Conservation (phyloP, 1,140 invertebrate genomes). For the Mamestra configurata region DNA sequence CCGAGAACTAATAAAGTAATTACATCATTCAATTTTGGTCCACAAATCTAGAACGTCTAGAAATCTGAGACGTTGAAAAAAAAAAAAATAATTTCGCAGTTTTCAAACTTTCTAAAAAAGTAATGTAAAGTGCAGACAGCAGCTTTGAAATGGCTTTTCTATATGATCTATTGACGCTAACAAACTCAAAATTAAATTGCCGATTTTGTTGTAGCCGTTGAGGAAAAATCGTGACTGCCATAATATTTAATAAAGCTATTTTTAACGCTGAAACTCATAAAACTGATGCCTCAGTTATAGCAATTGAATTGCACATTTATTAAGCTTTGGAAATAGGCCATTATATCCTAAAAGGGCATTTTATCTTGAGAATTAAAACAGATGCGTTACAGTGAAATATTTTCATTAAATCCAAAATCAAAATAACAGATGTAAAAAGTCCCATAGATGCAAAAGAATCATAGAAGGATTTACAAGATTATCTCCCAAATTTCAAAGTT, state of each 20-base stretch:
- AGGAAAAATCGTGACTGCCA: constrained; percentile 23
- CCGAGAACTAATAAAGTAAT: neutral
- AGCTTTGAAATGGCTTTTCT: neutral
- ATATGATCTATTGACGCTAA: neutral
- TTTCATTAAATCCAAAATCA: too few relatives aligned
- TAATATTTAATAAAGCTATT: constrained; percentile 10
- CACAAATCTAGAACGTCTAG: neutral
- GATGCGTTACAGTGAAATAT: too few relatives aligned
- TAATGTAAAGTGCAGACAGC: neutral
- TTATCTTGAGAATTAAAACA: too few relatives aligned
- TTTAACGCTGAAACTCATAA: neutral
- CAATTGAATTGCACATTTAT: too few relatives aligned
- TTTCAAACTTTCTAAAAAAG: neutral
- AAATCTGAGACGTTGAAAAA: neutral
- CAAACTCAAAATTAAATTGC: constrained; percentile 7
- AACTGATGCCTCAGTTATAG: neutral
- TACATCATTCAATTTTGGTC: too few relatives aligned
- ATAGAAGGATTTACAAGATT: neutral
- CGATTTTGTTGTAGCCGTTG: neutral
- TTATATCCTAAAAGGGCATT: too few relatives aligned
- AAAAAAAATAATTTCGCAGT: neutral
- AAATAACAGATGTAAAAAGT: too few relatives aligned
- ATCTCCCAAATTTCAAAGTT: neutral
- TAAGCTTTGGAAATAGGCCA: too few relatives aligned
- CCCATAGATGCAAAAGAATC: too few relatives aligned